Conservation (phyloP, 2,797 vertebrate species). For the Eulemur rubriventer region DNA sequence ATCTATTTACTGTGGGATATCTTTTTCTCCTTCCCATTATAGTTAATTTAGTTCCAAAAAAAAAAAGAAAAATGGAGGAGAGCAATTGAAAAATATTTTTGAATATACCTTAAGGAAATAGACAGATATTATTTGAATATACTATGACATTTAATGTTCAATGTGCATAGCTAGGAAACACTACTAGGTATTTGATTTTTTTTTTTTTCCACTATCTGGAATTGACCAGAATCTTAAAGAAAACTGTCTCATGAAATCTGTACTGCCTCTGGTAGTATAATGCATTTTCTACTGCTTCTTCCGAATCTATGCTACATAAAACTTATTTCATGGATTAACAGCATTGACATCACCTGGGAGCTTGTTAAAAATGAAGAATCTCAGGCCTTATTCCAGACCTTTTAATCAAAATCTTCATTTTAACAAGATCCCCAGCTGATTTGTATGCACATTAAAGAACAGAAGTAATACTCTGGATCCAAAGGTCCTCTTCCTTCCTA, state of each 20-base stretch:
- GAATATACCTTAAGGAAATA: background rate
- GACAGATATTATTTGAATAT: background rate
- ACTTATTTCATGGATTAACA: background rate
- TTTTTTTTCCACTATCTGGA: background rate
- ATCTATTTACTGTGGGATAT: background rate
- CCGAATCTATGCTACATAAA: background rate
- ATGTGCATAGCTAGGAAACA: background rate
- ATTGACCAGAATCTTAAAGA: background rate
- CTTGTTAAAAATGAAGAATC: background rate
- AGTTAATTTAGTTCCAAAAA: background rate
- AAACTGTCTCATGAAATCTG: background rate
- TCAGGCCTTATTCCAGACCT: background rate
- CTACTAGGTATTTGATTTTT: background rate
- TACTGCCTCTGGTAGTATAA: background rate
- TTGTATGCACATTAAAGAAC: background rate
- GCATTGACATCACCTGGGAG: background rate
- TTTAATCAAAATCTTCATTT: background rate
- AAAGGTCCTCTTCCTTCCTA: background rate
- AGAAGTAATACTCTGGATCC: background rate
- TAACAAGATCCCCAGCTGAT: background rate
- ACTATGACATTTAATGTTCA: background rate
- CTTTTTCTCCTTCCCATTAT: background rate
- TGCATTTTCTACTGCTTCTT: background rate
- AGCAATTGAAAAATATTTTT: background rate
- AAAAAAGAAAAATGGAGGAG: background rate